A percentile compares a stretch with the other conserved stretches of the same genome.
Conservation (phyloP, 2,888 invertebrate species). For the Drosophila mulleri region DNA sequence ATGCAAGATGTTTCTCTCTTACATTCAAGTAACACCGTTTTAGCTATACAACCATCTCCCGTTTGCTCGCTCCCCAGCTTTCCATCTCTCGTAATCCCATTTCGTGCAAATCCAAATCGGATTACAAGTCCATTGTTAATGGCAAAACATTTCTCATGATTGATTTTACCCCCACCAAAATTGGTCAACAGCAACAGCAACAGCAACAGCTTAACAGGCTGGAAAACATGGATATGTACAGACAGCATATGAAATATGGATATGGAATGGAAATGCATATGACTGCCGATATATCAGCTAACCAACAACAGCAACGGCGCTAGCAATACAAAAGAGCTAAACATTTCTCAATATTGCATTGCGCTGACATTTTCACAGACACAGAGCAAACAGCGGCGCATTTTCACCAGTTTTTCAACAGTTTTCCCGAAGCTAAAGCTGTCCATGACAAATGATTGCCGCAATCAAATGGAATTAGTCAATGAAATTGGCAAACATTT, state of each 20-base stretch:
- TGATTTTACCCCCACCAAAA: constrained; percentile 59
- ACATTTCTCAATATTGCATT: constrained; percentile 6
- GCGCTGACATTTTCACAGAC: constrained; percentile 27
- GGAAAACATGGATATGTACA: constrained; percentile 18
- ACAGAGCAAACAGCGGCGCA: constrained; percentile 9
- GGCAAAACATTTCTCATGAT: constrained; percentile 70
- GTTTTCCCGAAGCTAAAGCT: constrained; percentile 27
- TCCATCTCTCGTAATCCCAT: constrained; percentile 12
- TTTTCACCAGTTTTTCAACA: constrained; percentile 49
- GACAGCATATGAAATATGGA: constrained; percentile 13
- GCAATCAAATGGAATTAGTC: constrained; percentile 36
- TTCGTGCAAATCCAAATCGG: constrained; percentile 61
- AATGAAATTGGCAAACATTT: constrained; percentile 30
- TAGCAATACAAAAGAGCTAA: not conserved
- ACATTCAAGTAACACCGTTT: constrained; percentile 48
- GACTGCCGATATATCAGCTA: constrained; percentile 13
- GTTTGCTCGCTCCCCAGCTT: not conserved
- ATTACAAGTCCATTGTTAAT: constrained; percentile 72
- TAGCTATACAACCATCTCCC: not conserved
- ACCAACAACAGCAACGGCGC: not conserved
- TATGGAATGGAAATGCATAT: constrained; percentile 21
- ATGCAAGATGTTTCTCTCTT: not conserved
- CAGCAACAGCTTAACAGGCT: constrained; percentile 1
- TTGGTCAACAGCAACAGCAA: constrained; percentile 42
- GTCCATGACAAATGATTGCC: constrained; percentile 45